Percentiles rank a stretch among this genome's conserved stretches.
These are phyloP conservation scores for Lacerta agilis DNA, from an alignment of 2,797 vertebrate species.

Conservation along the genomic window DNA sequence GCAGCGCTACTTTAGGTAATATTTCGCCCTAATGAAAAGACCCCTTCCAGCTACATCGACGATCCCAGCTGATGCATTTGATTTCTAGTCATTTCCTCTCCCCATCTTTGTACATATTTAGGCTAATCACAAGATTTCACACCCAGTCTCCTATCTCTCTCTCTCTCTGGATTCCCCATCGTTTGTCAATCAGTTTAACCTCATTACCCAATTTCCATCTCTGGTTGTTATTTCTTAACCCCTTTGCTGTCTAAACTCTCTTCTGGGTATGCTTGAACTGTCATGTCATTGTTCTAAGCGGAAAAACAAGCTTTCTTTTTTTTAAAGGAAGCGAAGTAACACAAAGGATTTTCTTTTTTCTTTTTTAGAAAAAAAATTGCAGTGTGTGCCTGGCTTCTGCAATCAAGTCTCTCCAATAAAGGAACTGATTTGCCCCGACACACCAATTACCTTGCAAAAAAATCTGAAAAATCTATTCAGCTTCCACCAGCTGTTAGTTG, in stretches of 20 bases:
- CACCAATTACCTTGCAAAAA: conserved; percentile 70
- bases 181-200: not conserved
- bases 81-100: not conserved
- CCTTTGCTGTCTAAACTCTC: conserved; percentile 3
- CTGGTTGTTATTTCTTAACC: conserved; percentile 40
- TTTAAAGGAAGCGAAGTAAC: not conserved
- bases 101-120: conserved; percentile 10
- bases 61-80: conserved; percentile 29
- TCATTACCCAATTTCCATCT: conserved; percentile 50
- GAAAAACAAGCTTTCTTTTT: not conserved
- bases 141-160: conserved; percentile 18
- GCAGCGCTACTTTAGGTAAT: not conserved
- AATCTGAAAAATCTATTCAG: conserved; percentile 59
- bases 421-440: conserved; percentile 59
- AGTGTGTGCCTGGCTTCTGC: not conserved
- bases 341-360: not conserved
- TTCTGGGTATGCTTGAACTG: conserved; percentile 18
- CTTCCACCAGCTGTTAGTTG: conserved; percentile 59
- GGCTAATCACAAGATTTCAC: conserved; percentile 37
- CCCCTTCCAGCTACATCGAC: not conserved
- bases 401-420: conserved; percentile 50
- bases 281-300: conserved; percentile 61
- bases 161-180: conserved; percentile 39
- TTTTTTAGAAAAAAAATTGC: too few relatives aligned
- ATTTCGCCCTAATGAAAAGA: not conserved